Percentiles rank a stretch among this genome's conserved stretches.
phyloP scores from a whole-genome alignment of 2,888 invertebrate species.

The Heliconius erato region DNA sequence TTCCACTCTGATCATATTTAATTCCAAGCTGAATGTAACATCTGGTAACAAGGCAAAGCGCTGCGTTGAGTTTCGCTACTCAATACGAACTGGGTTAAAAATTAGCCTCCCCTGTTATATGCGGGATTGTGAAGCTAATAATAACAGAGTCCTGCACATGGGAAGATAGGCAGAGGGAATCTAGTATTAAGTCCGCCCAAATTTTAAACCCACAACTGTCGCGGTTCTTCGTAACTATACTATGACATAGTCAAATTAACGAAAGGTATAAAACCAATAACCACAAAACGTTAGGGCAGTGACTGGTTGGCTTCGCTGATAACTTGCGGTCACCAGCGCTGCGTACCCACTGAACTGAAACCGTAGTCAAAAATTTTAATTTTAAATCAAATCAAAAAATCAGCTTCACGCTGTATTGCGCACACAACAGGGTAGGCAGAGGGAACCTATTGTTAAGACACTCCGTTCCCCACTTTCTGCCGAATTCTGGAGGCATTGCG shows the following conservation, averaged over 20 bases:
- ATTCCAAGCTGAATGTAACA: too few relatives aligned
- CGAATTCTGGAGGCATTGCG: too few relatives aligned
- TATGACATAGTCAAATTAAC: background rate
- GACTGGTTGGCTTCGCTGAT: constrained; percentile 17
- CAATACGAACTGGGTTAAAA: background rate
- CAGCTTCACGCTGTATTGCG: too few relatives aligned
- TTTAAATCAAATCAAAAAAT: too few relatives aligned
- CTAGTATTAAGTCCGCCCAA: too few relatives aligned
- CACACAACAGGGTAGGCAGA: too few relatives aligned
- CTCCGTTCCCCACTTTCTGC: too few relatives aligned
- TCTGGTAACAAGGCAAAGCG: background rate
- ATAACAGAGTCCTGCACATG: background rate
- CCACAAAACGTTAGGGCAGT: background rate
- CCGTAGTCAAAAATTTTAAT: background rate
- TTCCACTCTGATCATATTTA: background rate
- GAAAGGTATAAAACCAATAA: background rate
- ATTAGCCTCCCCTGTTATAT: background rate
- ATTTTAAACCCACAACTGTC: background rate
- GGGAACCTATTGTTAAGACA: too few relatives aligned
- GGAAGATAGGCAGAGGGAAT: too few relatives aligned
- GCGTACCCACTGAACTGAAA: background rate
- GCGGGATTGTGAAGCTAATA: background rate
- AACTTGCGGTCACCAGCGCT: constrained; percentile 11
- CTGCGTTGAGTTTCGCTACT: too few relatives aligned
- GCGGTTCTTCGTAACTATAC: background rate